phyloP scores from a whole-genome alignment of 2,888 invertebrate genomes.

The Apamea monoglypha region DNA sequence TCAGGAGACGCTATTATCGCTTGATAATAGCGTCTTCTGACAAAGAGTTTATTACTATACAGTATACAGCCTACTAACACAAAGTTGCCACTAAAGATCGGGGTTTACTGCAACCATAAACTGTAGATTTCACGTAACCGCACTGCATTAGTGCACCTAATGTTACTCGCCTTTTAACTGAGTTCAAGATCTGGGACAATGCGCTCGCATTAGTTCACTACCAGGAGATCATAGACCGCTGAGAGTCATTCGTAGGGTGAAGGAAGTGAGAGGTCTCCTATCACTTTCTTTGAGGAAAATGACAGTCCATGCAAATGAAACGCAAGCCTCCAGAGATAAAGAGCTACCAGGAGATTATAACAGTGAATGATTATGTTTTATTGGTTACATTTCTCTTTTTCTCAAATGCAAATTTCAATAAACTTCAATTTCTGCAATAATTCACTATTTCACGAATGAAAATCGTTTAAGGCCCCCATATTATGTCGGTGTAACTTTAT shows the following conservation, averaged over 20 bases:
- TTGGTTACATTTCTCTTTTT: background rate
- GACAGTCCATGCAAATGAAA: background rate
- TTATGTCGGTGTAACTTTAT: constrained; percentile 23
- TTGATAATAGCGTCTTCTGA: too few relatives aligned
- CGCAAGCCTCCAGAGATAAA: background rate
- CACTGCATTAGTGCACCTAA: constrained; percentile 35
- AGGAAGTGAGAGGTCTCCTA: constrained; percentile 13
- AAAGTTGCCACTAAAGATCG: background rate
- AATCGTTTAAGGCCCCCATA: background rate
- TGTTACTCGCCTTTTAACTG: background rate
- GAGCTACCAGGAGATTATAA: constrained; percentile 14
- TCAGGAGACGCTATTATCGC: background rate
- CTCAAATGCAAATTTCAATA: background rate
- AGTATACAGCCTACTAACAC: background rate
- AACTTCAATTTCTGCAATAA: background rate
- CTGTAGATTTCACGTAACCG: constrained; percentile 20
- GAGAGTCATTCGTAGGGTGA: background rate
- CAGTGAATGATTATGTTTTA: background rate
- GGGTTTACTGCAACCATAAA: constrained; percentile 12
- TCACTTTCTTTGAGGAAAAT: constrained; percentile 22
- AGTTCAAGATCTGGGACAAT: constrained; percentile 43
- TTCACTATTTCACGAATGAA: background rate
- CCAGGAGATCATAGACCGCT: constrained; percentile 34
- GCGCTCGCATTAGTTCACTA: constrained; percentile 27
- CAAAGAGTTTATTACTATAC: background rate